Evolutionary conservation across 2,888 invertebrate genomes (phyloP).

Genomic region (Liodrosophila aerea): DNA sequence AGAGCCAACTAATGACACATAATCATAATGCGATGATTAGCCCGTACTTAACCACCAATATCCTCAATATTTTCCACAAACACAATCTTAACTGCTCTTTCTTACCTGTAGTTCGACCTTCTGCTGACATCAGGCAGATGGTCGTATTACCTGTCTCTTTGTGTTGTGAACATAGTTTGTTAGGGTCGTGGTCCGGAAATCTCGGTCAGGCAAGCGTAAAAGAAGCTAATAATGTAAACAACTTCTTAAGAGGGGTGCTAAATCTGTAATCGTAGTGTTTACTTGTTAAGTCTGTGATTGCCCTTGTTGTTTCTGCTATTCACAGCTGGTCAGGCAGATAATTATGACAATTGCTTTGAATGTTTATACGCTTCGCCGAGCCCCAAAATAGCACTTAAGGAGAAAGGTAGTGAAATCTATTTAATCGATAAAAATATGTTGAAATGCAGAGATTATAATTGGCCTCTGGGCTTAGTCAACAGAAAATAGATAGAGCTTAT

Average conservation of each 20-base stretch:
- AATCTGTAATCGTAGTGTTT: slow-evolving; percentile 35
- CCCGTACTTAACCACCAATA: slow-evolving; percentile 52
- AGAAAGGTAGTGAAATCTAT: slow-evolving; percentile 1
- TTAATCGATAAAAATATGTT: neutral
- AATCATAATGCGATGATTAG: slow-evolving; percentile 72
- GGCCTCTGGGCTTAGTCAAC: too few species aligned
- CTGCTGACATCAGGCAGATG: slow-evolving; percentile 3
- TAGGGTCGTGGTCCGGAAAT: slow-evolving; percentile 40
- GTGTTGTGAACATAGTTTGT: too few species aligned
- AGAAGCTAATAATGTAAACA: slow-evolving; percentile 73
- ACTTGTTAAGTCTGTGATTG: slow-evolving; percentile 31
- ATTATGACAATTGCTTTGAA: slow-evolving; percentile 71
- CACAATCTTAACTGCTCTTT: neutral
- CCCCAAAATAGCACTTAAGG: slow-evolving; percentile 45
- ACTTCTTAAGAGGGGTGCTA: slow-evolving; percentile 27
- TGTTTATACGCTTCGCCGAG: slow-evolving; percentile 55
- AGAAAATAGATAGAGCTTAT: too few species aligned
- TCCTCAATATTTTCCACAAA: neutral
- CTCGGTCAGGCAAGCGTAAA: slow-evolving; percentile 57
- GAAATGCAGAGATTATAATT: neutral
- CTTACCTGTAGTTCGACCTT: neutral
- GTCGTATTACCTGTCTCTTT: slow-evolving; percentile 5
- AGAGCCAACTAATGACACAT: slow-evolving; percentile 61
- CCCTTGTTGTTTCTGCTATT: slow-evolving; percentile 32
- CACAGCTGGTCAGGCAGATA: slow-evolving; percentile 59